Conservation (phyloP, 2,797 vertebrate species). For the Basileuterus tristriatus region DNA sequence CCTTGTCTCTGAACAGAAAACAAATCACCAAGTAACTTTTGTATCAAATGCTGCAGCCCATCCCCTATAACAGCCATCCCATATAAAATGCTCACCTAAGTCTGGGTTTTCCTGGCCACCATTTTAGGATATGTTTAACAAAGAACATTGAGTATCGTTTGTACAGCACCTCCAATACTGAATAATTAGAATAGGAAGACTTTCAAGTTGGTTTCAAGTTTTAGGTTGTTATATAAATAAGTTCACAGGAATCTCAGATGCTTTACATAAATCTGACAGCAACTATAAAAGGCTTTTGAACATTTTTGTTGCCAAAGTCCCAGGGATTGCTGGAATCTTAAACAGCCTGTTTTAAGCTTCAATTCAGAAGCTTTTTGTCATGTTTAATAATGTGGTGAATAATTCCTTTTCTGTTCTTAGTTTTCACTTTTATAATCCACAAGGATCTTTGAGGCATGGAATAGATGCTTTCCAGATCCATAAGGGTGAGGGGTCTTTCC, state of each 20-base stretch:
- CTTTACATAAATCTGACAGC: conserved; percentile 82
- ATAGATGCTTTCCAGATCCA: conserved; percentile 64
- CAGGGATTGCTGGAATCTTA: conserved; percentile 81
- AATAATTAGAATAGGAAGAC: conserved; percentile 77
- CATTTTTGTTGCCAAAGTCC: conserved; percentile 81
- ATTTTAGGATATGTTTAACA: conserved; percentile 51
- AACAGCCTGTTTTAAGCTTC: conserved; percentile 77
- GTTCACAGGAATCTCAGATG: conserved; percentile 79
- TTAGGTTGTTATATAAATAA: conserved; percentile 83
- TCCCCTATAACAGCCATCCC: not conserved
- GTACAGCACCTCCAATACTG: conserved; percentile 65
- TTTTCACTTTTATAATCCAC: conserved; percentile 72
- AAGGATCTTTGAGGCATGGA: conserved; percentile 69
- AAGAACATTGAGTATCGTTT: conserved; percentile 54
- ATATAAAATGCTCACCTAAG: not conserved
- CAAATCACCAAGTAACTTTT: not conserved
- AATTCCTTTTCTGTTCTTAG: conserved; percentile 73
- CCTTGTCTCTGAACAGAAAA: conserved; percentile 23
- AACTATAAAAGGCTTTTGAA: conserved; percentile 83
- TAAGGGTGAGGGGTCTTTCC: conserved; percentile 64
- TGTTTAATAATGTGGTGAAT: conserved; percentile 83
- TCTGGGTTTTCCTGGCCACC: conserved; percentile 29
- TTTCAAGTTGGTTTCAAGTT: conserved; percentile 79
- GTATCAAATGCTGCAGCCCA: not conserved
- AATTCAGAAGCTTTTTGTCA: conserved; percentile 81